Percentiles rank a stretch among this genome's conserved stretches.
These are phyloP conservation scores for Cinclus cinclus DNA, from an alignment of 2,113 vertebrate species.

Conservation along the genomic window DNA sequence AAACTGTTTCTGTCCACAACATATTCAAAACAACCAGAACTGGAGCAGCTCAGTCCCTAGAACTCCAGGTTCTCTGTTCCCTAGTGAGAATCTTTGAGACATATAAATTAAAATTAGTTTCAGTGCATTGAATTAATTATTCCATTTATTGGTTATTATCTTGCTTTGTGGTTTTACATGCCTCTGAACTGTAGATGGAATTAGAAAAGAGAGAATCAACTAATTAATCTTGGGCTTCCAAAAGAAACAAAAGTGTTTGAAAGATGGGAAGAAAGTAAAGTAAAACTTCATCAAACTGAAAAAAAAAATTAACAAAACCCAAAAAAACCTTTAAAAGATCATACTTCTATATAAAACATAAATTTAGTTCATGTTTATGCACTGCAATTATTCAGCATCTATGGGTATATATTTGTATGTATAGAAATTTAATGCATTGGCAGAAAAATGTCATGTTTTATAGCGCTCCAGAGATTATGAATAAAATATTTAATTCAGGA, in stretches of 20 bases:
- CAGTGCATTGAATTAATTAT: constrained; percentile 74
- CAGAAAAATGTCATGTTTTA: constrained; percentile 21
- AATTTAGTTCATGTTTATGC: constrained; percentile 2
- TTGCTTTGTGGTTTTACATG: constrained; percentile 68
- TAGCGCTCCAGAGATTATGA: neutral
- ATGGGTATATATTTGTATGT: neutral
- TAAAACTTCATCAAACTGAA: constrained; percentile 26
- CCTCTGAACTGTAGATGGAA: constrained; percentile 65
- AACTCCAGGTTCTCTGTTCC: constrained; percentile 52
- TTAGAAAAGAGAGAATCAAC: constrained; percentile 61
- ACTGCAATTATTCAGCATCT: neutral
- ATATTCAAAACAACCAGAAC: constrained; percentile 50
- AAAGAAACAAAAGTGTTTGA: constrained; percentile 43
- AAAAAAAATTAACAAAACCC: neutral
- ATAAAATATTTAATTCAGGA: constrained; percentile 38
- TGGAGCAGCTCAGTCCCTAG: constrained; percentile 27
- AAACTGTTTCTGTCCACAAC: neutral
- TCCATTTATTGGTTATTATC: constrained; percentile 73
- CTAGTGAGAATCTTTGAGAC: constrained; percentile 53
- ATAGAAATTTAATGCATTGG: neutral
- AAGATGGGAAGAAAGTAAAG: constrained; percentile 17
- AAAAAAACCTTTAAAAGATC: neutral
- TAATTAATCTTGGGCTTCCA: constrained; percentile 69
- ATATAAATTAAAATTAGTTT: constrained; percentile 75
- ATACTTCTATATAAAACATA: neutral